phyloP scores from a whole-genome alignment of 2,113 vertebrate species.

The Paracanthobrama guichenoti region DNA sequence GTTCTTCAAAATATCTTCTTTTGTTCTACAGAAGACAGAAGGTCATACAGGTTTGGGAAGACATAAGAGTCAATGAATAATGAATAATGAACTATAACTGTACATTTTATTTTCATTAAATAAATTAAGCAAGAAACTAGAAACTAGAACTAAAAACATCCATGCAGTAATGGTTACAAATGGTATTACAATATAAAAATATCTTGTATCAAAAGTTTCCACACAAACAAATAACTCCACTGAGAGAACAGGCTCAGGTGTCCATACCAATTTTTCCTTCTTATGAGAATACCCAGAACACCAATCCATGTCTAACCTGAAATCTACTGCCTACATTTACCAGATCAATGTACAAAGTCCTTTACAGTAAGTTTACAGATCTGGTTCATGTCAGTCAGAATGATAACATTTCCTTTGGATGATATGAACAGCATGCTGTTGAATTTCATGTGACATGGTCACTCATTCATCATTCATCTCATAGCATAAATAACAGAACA shows the following conservation, averaged over 20 bases:
- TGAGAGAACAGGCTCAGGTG: neutral
- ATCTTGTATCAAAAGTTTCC: neutral
- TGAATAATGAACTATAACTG: neutral
- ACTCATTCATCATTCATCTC: neutral
- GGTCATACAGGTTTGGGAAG: neutral
- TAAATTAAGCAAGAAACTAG: neutral
- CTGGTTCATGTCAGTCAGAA: neutral
- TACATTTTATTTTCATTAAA: neutral
- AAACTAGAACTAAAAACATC: neutral
- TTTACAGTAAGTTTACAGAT: neutral
- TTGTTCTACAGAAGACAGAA: neutral
- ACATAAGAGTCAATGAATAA: neutral
- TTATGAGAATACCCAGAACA: neutral
- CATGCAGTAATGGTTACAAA: neutral
- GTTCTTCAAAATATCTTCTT: neutral
- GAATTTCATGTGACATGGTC: neutral
- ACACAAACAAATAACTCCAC: neutral
- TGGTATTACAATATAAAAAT: neutral
- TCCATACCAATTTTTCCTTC: neutral
- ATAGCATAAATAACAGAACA: neutral
- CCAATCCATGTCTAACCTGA: neutral
- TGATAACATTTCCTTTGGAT: neutral
- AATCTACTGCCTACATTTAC: neutral
- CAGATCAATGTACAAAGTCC: conserved; percentile 14
- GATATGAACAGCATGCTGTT: neutral